Evolutionary conservation across 1,140 invertebrate species (phyloP), one percentile per base, ranked within the genome.

Genomic region (Pemphigus obesinymphae): DNA sequence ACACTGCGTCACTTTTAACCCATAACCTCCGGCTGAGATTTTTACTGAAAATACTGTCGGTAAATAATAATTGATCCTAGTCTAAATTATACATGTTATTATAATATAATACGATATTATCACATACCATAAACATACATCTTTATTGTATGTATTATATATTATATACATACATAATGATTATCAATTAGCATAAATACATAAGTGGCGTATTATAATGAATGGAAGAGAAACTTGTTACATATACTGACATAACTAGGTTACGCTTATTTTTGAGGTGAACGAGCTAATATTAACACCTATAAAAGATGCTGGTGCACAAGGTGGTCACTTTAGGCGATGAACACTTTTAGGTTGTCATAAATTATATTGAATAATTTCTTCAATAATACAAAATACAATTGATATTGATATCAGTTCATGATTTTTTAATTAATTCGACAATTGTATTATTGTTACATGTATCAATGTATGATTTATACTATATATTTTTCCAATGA

Each of bases 141-240:
- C 3, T 20, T n/a, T 45, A 15, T 8, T 23, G 53, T 58, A 2
- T 31, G 15, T 31, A 26, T 31, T 17, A 66, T 66, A 66, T 34
- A 37, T 20, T 37, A n/a, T 34, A 75, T n/a, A 15, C 11, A 34
- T n/a, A 29, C 5, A 29, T 31, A 53, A 55, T 37, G 7, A 20
- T 34, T n/a, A 58, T n/a, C 31, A 43, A 78, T 78, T 61, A 78
- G 53, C 53, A 61, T 78, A 78, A 48, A 78, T n/a, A 58, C n/a
- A 20, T 78, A 58, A 23, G 34, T 48, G 23, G 15, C 53, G 55
- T 78, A 58, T 78, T 78, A 29, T 61, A 61, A 78, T n/a, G 31
- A 50, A n/a, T 17, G n/a, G 55, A 45, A 37, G 37, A 37, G 55
- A 80, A 40, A 29, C 76, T 63, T 8, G 76, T 80, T 63, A 43